phyloP scores from a whole-genome alignment of 2,113 vertebrate genomes.

The Eurypyga helias region DNA sequence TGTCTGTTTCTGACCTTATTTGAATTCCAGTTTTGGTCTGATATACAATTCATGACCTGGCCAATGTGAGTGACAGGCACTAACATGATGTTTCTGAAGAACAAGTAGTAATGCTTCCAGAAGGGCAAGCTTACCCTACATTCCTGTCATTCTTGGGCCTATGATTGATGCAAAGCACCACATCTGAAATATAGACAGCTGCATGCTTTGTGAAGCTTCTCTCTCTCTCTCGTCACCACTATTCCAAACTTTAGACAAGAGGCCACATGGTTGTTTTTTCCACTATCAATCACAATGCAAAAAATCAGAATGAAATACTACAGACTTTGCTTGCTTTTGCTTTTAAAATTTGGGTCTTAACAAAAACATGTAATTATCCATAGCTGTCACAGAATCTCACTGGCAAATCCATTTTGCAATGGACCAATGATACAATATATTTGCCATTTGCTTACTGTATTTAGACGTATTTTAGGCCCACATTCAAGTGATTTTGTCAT shows the following conservation, averaged over 20 bases:
- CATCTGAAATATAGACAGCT: not conserved
- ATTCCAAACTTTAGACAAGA: not conserved
- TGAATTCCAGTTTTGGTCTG: not conserved
- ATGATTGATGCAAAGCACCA: accelerated
- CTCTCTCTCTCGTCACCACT: not conserved
- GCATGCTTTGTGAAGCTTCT: not conserved
- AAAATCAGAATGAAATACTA: not conserved
- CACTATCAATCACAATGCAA: not conserved
- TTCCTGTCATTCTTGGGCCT: not conserved
- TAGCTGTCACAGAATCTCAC: not conserved
- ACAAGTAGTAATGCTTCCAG: not conserved
- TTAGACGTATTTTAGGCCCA: not conserved
- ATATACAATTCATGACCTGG: not conserved
- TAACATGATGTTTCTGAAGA: not conserved
- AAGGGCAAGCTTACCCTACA: not conserved
- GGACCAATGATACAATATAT: not conserved
- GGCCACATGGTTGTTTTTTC: not conserved
- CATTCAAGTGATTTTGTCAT: not conserved
- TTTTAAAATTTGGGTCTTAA: not conserved
- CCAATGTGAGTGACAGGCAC: not conserved
- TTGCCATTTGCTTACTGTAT: not conserved
- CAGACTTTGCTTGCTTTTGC: not conserved
- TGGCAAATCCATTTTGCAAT: not conserved
- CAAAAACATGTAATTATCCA: not conserved
- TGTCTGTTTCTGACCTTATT: not conserved